Conservation (phyloP, 2,797 vertebrate species). For the Sebastes miniatus region DNA sequence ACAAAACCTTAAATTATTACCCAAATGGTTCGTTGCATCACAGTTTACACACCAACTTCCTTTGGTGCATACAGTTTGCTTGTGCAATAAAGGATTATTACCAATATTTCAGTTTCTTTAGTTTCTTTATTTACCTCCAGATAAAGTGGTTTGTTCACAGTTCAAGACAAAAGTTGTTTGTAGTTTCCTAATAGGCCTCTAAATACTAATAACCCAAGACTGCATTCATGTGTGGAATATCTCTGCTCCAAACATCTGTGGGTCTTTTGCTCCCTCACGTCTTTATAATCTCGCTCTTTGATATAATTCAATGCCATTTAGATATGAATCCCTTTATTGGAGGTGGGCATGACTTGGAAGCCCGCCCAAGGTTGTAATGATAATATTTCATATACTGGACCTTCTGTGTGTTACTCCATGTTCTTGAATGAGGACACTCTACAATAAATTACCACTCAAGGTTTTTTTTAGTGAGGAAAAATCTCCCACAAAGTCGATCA, state of each 20-base stretch:
- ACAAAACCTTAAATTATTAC: too few relatives aligned
- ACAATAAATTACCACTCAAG: constrained; percentile 14
- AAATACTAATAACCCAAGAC: too few relatives aligned
- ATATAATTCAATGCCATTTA: not conserved
- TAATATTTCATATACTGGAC: constrained; percentile 5
- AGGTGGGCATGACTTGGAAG: not conserved
- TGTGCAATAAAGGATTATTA: not conserved
- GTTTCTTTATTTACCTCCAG: too few relatives aligned
- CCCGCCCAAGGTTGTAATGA: not conserved
- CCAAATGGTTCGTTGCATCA: too few relatives aligned
- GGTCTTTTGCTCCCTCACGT: not conserved
- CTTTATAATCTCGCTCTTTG: not conserved
- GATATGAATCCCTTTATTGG: not conserved
- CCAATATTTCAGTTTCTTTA: not conserved
- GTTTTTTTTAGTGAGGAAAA: not conserved
- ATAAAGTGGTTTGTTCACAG: not conserved
- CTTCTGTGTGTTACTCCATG: constrained; percentile 3
- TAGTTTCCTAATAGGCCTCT: too few relatives aligned
- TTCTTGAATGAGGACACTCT: constrained; percentile 1
- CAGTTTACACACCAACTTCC: too few relatives aligned
- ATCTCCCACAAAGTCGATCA: not conserved
- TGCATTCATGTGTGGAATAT: not conserved
- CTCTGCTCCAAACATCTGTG: not conserved
- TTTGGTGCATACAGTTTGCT: too few relatives aligned
- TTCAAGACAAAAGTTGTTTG: not conserved